Evolutionary conservation across 2,113 vertebrate genomes (phyloP), one percentile per base, ranked within the genome.

Genomic region (Beaufortia kweichowensis): DNA sequence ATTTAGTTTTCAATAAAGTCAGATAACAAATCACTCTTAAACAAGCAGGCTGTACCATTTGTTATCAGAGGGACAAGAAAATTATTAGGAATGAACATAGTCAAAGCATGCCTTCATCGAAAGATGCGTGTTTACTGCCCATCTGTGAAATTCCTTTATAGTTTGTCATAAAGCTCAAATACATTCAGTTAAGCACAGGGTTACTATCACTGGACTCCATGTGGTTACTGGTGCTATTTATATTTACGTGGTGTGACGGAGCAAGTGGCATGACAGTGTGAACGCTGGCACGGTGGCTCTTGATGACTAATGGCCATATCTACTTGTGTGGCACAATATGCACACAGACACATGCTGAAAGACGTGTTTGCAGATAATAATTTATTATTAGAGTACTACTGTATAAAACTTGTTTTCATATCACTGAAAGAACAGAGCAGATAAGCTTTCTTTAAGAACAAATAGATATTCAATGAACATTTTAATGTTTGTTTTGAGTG

Each of bases 261-360:
- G 60, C 46, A 79, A 76, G 81, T 76, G 74, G 46, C 73, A 69
- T 21, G 55, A 48, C 61, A 66, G 67, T 67, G 43, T 43, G 73
- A 59, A 50, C 12, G 66, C 62, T 76, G 74, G 77, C 77, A 77
- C 43, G 67, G 68, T 28, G 31, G 73, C 14, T 29, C 55, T 35
- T 50, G 74, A 59, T 77, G 78, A 83, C 81, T 74, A 77, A 83
- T 77, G 23, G 55, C 23, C 21, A 46, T 59, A 73, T 63, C 74
- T 63, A 39, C 62, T 55, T 73, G 69, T 74, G 67, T 79, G 74
- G 63, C 57, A 83, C 46, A 74, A 19, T 33, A 39, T 56, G 48
- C 48, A 53, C 68, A 67, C 60, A 72, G 59, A 61, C 21, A 28
- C 24, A 35, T 35, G 28, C n/a, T 14, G 67, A 33, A 70, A 35